Evolutionary conservation across 2,113 vertebrate genomes (phyloP).

Genomic region (Sylvia atricapilla): DNA sequence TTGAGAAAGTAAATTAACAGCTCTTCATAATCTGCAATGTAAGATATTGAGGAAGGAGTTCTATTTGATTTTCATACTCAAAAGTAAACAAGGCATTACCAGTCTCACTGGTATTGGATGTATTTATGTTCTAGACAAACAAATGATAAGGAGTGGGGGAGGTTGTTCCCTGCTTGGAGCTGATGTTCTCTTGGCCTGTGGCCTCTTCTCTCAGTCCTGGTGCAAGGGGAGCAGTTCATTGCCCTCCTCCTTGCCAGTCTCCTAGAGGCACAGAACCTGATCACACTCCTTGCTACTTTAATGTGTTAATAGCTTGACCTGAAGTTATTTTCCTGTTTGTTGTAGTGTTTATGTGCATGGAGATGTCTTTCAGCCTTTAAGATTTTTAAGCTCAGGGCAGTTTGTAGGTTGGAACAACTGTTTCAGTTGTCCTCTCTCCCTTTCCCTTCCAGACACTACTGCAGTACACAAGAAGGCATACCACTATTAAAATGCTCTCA

Average conservation of each 20-base stretch:
- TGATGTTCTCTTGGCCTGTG: not conserved
- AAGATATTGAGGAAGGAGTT: not conserved
- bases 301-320: not conserved
- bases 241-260: not conserved
- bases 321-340: not conserved
- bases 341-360: not conserved
- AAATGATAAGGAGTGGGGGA: not conserved
- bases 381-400: not conserved
- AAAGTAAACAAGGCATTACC: constrained; percentile 25
- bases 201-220: not conserved
- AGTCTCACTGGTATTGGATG: not conserved
- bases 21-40: not conserved
- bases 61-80: not conserved
- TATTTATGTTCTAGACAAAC: constrained; percentile 12
- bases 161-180: not conserved
- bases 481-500: not conserved
- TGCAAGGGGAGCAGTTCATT: not conserved
- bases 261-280: not conserved
- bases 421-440: not conserved
- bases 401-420: not conserved
- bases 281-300: not conserved
- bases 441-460: not conserved
- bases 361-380: not conserved
- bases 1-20: not conserved
- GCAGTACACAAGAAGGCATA: not conserved